Conservation (phyloP, 2,797 vertebrate species). For the Remorina albescens region DNA sequence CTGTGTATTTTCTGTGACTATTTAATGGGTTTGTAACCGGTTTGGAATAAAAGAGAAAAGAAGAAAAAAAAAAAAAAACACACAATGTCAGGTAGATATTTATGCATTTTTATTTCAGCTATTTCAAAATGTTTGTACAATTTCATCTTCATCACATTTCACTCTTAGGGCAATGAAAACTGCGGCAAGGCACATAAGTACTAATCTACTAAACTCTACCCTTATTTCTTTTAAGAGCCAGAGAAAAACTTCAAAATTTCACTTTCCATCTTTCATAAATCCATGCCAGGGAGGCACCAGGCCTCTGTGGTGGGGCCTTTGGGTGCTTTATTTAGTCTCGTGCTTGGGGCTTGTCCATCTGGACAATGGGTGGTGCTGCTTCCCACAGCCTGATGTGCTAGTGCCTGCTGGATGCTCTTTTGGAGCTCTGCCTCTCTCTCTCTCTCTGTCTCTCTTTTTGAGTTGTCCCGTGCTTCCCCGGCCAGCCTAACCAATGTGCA, state of each 20-base stretch:
- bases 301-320: conserved; percentile 55
- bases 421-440: neutral
- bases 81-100: conserved; percentile 24
- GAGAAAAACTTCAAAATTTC: neutral
- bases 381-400: conserved; percentile 41
- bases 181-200: conserved; percentile 2
- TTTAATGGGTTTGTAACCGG: neutral
- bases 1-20: neutral
- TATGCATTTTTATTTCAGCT: conserved; percentile 62
- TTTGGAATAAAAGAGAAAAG: too few relatives aligned
- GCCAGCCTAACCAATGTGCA: conserved; percentile 91
- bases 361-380: conserved; percentile 51
- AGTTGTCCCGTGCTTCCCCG: conserved; percentile 87
- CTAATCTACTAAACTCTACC: neutral
- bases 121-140: conserved; percentile 30
- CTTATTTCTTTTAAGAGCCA: neutral
- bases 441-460: neutral
- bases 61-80: conserved; percentile 31
- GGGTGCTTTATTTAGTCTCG: conserved; percentile 64
- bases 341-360: conserved; percentile 55
- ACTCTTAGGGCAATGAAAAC: neutral
- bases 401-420: conserved; percentile 27
- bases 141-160: conserved; percentile 2
- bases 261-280: conserved; percentile 48
- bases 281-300: conserved; percentile 33